Evolutionary conservation across 2,113 vertebrate species (phyloP).

Genomic region (Myrmophylax atrothorax): DNA sequence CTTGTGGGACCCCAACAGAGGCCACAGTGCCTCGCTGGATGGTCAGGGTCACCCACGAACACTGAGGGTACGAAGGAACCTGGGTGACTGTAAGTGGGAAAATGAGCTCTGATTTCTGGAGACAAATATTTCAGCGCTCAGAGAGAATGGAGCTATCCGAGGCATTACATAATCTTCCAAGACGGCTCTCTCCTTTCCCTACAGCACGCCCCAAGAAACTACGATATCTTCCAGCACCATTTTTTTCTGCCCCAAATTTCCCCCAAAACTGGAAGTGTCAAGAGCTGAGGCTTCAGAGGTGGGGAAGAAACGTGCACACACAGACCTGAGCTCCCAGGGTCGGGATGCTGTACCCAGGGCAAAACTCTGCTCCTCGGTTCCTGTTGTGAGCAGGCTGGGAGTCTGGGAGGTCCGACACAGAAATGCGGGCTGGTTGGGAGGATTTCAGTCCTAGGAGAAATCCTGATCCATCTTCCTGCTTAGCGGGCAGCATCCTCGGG

Average conservation of each 20-base stretch:
- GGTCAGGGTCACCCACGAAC: neutral
- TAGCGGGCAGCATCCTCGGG: neutral
- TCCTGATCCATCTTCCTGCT: neutral
- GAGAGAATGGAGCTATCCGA: neutral
- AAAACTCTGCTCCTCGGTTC: neutral
- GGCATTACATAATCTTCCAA: neutral
- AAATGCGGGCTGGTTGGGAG: neutral
- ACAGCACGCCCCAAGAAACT: neutral
- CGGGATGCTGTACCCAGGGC: no score
- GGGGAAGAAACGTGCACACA: neutral
- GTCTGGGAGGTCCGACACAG: neutral
- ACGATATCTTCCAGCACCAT: neutral
- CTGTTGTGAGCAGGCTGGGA: neutral
- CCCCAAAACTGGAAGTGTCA: neutral
- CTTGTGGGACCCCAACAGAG: neutral
- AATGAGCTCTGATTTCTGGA: neutral
- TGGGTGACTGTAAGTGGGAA: neutral
- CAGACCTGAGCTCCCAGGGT: neutral
- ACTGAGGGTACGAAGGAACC: accelerated
- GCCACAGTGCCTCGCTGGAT: neutral
- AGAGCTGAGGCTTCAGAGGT: neutral
- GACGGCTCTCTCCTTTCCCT: neutral
- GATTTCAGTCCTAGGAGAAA: neutral
- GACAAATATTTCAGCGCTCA: neutral
- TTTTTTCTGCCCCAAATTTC: neutral